phyloP scores from a whole-genome alignment of 2,888 invertebrate genomes.

The Agrochola lychnidis region DNA sequence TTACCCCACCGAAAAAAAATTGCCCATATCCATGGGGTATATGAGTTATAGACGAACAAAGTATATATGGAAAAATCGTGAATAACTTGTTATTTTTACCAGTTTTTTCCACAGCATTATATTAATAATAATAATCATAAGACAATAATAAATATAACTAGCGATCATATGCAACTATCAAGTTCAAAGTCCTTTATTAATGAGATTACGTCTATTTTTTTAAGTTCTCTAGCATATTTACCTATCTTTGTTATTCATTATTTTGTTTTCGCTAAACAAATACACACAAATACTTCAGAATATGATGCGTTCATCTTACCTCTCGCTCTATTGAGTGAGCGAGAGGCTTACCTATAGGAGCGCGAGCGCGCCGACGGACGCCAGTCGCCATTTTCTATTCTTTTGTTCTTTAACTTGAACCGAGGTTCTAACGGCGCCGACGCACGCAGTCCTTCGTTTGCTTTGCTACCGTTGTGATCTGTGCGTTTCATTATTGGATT shows the following conservation, averaged over 20 bases:
- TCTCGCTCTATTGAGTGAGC: constrained; percentile 18
- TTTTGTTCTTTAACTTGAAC: constrained; percentile 17
- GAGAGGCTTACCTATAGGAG: constrained; percentile 16
- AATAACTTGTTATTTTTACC: no score
- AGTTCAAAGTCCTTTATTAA: constrained; percentile 12
- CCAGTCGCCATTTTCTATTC: constrained; percentile 17
- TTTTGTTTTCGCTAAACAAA: constrained; percentile 16
- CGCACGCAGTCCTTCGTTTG: constrained; percentile 15
- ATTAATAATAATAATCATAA: constrained; percentile 13
- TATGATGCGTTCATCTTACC: constrained; percentile 25
- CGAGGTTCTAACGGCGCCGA: constrained; percentile 12
- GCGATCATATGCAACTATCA: constrained; percentile 10
- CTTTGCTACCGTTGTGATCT: constrained; percentile 8
- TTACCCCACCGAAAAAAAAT: constrained; percentile 17
- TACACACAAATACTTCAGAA: constrained; percentile 17
- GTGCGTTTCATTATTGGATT: no score
- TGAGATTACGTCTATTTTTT: constrained; percentile 18
- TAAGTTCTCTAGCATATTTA: constrained; percentile 16
- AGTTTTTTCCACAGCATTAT: neutral
- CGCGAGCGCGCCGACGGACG: constrained; percentile 17
- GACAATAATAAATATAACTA: constrained; percentile 12
- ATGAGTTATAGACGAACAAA: no score
- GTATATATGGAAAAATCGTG: no score
- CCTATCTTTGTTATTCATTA: constrained; percentile 18
- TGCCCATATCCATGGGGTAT: no score